Base-by-base conservation (phyloP, 30 jellyfish, hydroid and myxozoan species). In the Aurelia sp. region DNA sequence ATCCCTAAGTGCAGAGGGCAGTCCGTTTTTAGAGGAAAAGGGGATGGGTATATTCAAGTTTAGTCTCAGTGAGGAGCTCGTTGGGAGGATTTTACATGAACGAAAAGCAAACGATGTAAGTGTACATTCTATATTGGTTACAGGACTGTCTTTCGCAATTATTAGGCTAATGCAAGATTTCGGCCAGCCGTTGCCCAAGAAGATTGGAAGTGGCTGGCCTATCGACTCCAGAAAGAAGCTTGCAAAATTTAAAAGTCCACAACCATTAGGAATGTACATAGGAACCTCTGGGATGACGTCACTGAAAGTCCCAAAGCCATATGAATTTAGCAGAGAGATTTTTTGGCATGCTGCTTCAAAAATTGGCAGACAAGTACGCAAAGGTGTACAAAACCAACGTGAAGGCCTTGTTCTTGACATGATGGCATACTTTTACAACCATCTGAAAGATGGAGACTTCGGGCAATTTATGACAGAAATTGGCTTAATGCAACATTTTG, bases 271-370 rank as follows among this genome's bases (percentile, higher is more conserved):
- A 6, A 20, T 81, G 47, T 81, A 66, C 51, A 65, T 50, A n/a
- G 90, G 74, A 5, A 52, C 74, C 9, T 22, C 58, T 10, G 90
- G 90, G 33, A 13, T 10, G 58, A 33, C 83, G 11, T 41, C 78
- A 66, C 55, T 81, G 83, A 81, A 66, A 16, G 75, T 68, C 53
- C 90, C 90, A 66, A 81, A 52, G 17, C 75, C 74, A 9, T 22
- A 16, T n/a, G 22, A 21, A 13, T 10, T 67, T 11, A 57, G 53
- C 64, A 66, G 71, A 50, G 83, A 81, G 27, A 35, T 55, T 13
- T 81, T 81, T 67, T 81, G 90, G 90, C 51, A 52, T 10, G 71
- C 20, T 20, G 90, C 90, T 27, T 58, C 58, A 62, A 52, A 81
- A 4, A 31, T 81, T 21, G 75, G 62, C 13, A 27, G 57, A 6